Evolutionary conservation across 2,113 vertebrate species (phyloP), one percentile per base, ranked within the genome.

Genomic region (Peromyscus maniculatus): DNA sequence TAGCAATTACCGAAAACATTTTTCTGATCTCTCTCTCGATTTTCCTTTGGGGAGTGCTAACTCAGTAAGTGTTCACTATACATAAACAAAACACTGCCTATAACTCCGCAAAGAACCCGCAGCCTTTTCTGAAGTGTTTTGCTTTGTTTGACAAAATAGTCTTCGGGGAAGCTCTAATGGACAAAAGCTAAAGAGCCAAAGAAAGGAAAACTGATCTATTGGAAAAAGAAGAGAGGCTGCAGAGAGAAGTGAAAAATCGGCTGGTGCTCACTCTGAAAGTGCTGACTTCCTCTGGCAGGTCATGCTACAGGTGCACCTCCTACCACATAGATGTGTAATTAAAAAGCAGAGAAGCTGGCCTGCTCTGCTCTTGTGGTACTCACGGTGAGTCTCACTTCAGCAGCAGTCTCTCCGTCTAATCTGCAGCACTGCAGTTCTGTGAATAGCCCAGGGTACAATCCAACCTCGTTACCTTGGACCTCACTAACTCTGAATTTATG

Each of bases 31-130:
- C 97, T 98, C 90, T 95, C 82, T 96, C 96, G 69, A 98, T 98
- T 98, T 98, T 98, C 74, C 98, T 98, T 98, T 97, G 94, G 98
- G 98, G 98, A 99, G 98, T 98, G 97, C 97, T 99, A 98, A 97
- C 96, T 98, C 97, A 95, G 97, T 98, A 98, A 98, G 98, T 98
- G 97, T 97, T 98, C 98, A 79, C 97, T 94, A 79, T 97, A 98
- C 98, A 98, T 99, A 98, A 98, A 98, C 97, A 98, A 98, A 98
- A 84, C 91, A 95, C 91, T 86, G 94, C 92, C 97, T 97, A 93
- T 98, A 98, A 98, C 90, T 98, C 98, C 97, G 96, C 86, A 96
- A 98, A 97, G 92, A 98, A 98, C 96, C 95, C 97, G 96, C 87
- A 98, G 88, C 97, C 43, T 0, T 98, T 97, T 98, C 97, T 97